A percentile compares a stretch with the other conserved stretches of the same genome.
Evolutionary conservation across 2,888 invertebrate species (phyloP).

Genomic region (Rhamnusium bicolor): DNA sequence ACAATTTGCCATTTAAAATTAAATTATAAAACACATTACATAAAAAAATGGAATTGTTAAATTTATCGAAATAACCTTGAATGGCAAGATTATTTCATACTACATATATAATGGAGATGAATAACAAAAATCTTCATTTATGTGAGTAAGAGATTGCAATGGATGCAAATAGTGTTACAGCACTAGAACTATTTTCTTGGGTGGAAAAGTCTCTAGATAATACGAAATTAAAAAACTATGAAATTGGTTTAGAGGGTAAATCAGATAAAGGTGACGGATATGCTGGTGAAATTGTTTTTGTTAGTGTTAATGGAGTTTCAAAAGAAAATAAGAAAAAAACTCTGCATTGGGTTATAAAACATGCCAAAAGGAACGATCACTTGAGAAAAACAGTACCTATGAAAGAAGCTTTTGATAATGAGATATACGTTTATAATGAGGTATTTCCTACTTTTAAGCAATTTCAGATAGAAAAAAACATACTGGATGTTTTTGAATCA

Average conservation of each 20-base stretch:
- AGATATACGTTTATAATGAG: conserved; percentile 45
- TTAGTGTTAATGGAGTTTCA: background rate
- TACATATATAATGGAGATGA: background rate
- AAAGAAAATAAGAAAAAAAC: background rate
- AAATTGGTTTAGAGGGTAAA: background rate
- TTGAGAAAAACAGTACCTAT: conserved; percentile 1
- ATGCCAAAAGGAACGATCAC: background rate
- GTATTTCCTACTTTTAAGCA: conserved; percentile 38
- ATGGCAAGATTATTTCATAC: background rate
- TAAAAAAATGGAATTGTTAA: no score
- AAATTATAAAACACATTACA: no score
- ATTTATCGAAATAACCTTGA: background rate
- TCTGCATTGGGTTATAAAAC: background rate
- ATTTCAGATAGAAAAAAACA: conserved; percentile 39
- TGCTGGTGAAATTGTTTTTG: background rate
- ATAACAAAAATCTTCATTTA: background rate
- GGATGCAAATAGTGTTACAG: background rate
- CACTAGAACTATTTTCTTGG: background rate
- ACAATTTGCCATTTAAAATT: no score
- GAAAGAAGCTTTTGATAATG: conserved; percentile 37
- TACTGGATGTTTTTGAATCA: conserved; percentile 30
- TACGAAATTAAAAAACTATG: background rate
- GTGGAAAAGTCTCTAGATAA: background rate
- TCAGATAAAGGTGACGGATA: conserved; percentile 5
- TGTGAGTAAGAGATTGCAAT: background rate